Evolutionary conservation across 1,140 invertebrate species (phyloP).

Genomic region (Anadara kagoshimensis): DNA sequence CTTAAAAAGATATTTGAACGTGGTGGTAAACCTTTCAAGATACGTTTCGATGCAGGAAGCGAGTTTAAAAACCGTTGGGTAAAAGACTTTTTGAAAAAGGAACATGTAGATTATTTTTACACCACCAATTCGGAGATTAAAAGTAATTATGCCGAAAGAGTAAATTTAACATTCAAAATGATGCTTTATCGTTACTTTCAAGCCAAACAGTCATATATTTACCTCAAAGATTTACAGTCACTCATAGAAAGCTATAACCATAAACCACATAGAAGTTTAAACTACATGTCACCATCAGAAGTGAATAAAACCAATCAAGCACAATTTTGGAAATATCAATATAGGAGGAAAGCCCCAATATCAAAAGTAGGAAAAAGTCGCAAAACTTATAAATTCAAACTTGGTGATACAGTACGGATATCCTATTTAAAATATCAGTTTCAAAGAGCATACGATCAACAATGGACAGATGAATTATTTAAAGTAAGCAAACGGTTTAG

Average conservation of each 20-base stretch:
- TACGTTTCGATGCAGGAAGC: conserved; percentile 19
- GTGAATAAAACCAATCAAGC: conserved; percentile 13
- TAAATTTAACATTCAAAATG: conserved; percentile 4
- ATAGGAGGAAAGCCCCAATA: background rate
- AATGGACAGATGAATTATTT: conserved; percentile 37
- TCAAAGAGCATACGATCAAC: conserved; percentile 28
- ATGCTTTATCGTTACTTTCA: conserved; percentile 1
- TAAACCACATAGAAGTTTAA: conserved; percentile 22
- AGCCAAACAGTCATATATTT: background rate
- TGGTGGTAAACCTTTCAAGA: conserved; percentile 5
- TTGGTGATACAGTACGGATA: conserved; percentile 32
- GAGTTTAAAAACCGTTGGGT: conserved; percentile 19
- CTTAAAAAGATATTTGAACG: background rate
- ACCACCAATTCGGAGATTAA: conserved; percentile 24
- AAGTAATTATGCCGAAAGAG: conserved; percentile 32
- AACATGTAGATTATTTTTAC: conserved; percentile 8
- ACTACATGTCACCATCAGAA: conserved; percentile 13
- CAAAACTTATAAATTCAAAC: conserved; percentile 25
- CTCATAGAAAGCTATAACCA: conserved; percentile 8
- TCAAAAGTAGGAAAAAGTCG: background rate
- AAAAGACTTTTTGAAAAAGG: conserved; percentile 1
- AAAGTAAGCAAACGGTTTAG: conserved; percentile 26
- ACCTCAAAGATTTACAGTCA: background rate
- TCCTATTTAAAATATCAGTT: conserved; percentile 27
- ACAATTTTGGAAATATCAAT: conserved; percentile 18